Evolutionary conservation across 2,113 vertebrate genomes (phyloP), one percentile per base, ranked within the genome.

Genomic region (Pygoscelis adeliae): DNA sequence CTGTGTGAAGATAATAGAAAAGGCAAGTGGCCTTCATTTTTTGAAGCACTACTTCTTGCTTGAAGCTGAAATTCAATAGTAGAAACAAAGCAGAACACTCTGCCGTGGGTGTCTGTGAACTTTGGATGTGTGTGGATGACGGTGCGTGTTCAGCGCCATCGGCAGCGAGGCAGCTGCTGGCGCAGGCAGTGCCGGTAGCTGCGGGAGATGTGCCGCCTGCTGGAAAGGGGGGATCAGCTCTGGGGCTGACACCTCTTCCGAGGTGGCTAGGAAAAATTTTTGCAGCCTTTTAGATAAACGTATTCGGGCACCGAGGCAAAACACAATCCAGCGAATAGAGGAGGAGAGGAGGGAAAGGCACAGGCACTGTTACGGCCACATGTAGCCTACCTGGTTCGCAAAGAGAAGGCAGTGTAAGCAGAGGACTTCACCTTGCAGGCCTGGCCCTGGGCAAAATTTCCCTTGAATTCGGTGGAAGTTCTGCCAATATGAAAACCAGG

Each of bases 121-220:
- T 76, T 19, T 22, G 34, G 23, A 1, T 32, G 21, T 8, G 7
- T 17, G 15, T 1, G 17, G 83, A 9, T 18, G 23, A 4, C 4
- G 23, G 6, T 10, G 22, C 2, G 7, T 21, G 15, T 9, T 82
- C 44, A 1, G 32, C 10, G 67, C 34, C 34, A 6, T 0, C 1
- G 2, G 21, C 42, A 88, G 70, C 10, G 5, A 32, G 50, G 36
- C 36, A 65, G 22, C 8, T 7, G 11, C 30, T 56, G 21, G 15
- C 0, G 0, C 61, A 38, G 66, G 55, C 23, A 21, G 27, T 10
- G 46, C 40, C 1, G 5, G 29, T 3, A 34, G 25, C 72, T 69
- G n/a, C 3, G 11, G 42, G n/a, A 67, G 53, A 25, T 10, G 25
- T 19, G n/a, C 44, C 44, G 25, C 36, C 21, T 47, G 15, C 17